Conservation (phyloP, 2,888 invertebrate genomes). For the Tenthredo livida region DNA sequence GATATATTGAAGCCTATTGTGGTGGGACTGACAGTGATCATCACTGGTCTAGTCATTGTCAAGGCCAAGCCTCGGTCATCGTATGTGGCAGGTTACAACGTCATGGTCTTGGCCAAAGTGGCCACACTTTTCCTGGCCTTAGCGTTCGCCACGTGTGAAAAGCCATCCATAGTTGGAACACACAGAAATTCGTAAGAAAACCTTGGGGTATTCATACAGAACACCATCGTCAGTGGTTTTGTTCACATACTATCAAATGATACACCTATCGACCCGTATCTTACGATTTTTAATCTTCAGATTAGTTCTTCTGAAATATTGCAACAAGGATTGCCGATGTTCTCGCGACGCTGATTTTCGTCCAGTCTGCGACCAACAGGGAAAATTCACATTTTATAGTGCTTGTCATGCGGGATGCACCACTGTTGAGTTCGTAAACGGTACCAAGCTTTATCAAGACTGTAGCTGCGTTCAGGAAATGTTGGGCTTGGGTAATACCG, state of each 20-base stretch:
- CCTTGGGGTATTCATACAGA: neutral
- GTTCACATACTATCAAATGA: neutral
- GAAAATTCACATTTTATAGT: slow-evolving; percentile 83
- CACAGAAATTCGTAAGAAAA: slow-evolving; percentile 73
- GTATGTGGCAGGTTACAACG: slow-evolving; percentile 79
- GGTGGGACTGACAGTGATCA: slow-evolving; percentile 79
- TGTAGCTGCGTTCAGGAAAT: slow-evolving; percentile 79
- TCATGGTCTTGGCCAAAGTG: slow-evolving; percentile 76
- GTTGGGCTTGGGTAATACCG: slow-evolving; percentile 63
- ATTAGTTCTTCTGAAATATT: slow-evolving; percentile 76
- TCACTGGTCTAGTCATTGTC: slow-evolving; percentile 80
- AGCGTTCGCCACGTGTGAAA: slow-evolving; percentile 79
- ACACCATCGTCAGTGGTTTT: neutral
- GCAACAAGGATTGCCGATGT: slow-evolving; percentile 81
- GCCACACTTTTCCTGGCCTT: slow-evolving; percentile 78
- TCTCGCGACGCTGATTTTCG: slow-evolving; percentile 79
- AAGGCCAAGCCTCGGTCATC: slow-evolving; percentile 79
- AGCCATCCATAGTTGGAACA: slow-evolving; percentile 79
- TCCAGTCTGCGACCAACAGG: slow-evolving; percentile 83
- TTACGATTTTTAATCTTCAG: slow-evolving; percentile 61
- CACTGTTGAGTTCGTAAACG: slow-evolving; percentile 76
- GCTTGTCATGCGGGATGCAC: slow-evolving; percentile 88
- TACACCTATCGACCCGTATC: neutral
- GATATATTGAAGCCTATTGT: slow-evolving; percentile 81
- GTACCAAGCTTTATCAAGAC: slow-evolving; percentile 78